Conservation (phyloP, 2,888 invertebrate species). For the Melieria picta region DNA sequence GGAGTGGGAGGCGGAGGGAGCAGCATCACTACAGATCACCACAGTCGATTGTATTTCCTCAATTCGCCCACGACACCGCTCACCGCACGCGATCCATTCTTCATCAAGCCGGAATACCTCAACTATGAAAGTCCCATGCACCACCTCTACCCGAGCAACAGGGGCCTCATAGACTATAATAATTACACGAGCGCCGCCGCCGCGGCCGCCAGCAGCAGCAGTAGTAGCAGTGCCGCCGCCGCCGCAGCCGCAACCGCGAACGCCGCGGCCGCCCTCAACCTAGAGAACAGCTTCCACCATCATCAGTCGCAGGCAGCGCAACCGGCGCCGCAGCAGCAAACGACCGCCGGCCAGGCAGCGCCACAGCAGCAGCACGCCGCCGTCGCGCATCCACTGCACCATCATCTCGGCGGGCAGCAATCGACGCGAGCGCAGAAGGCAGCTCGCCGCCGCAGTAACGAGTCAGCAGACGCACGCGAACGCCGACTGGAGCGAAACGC, state of each 20-base stretch:
- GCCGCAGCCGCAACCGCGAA: constrained; percentile 46
- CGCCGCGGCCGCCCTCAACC: constrained; percentile 47
- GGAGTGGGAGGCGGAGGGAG: constrained; percentile 64
- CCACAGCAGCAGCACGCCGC: constrained; percentile 42
- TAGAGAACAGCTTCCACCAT: constrained; percentile 50
- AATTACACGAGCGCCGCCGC: constrained; percentile 54
- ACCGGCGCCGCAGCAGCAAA: constrained; percentile 39
- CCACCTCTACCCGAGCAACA: constrained; percentile 59
- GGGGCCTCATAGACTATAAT: constrained; percentile 60
- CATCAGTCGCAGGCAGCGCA: constrained; percentile 41
- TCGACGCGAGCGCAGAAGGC: constrained; percentile 59
- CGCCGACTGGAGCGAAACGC: constrained; percentile 65
- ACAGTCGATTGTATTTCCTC: constrained; percentile 61
- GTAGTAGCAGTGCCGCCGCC: constrained; percentile 43
- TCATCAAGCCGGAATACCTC: constrained; percentile 62
- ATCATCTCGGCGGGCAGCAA: constrained; percentile 53
- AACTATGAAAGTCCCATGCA: constrained; percentile 64
- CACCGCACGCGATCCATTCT: constrained; percentile 59
- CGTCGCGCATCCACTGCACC: constrained; percentile 55
- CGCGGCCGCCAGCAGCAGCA: constrained; percentile 50
- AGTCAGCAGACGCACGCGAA: constrained; percentile 64
- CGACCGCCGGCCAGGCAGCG: constrained; percentile 24
- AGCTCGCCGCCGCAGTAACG: constrained; percentile 64
- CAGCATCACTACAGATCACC: constrained; percentile 63
- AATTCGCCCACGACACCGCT: constrained; percentile 60